Base-by-base conservation (phyloP, 2,113 vertebrate genomes). In the Cavia porcellus region DNA sequence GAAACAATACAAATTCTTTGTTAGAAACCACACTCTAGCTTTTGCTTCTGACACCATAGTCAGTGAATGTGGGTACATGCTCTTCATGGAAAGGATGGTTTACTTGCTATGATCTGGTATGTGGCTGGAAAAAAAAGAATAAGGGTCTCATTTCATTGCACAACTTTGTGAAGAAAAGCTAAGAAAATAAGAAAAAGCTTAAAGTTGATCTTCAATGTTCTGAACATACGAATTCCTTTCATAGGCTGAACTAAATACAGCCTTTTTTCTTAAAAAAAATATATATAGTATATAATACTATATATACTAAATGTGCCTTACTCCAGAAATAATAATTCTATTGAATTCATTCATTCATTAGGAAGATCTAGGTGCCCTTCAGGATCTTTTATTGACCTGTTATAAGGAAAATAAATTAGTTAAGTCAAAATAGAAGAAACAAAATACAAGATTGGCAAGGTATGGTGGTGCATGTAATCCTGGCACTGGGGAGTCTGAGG, bases 111-210 rank as follows among this genome's bases (percentile, higher is more conserved):
- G 20, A 79, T 61, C 22, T 90, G 47, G 32, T n/a, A 74, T 68
- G 52, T 79, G 59, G 30, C 25, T 90, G 13, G 50, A 94, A 83
- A 15, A 20, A 64, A 92, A 79, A 77, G 61, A 89, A 83, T 22
- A 95, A 82, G 85, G 86, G 45, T 8, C n/a, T 32, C n/a, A 82
- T 93, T 94, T 89, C 9, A 15, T 45, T 77, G 20, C 24, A 84
- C 22, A 68, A 38, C 15, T 59, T 79, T 50, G 35, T 64, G n/a
- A 30, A 45, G n/a, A 79, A 95, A 95, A 91, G 45, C 13, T 93
- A 93, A 89, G 50, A 59, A 94, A 89, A 74, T 25, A 91, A 79
- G 24, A 81, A 94, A 92, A 95, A 55, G 79, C 47, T 79, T 81
- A 82, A 47, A 93, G 47, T 12, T 95, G 25, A 6, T 62, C 50